Base-by-base conservation (phyloP, 2,888 invertebrate genomes). In the Eupithecia tripunctaria region DNA sequence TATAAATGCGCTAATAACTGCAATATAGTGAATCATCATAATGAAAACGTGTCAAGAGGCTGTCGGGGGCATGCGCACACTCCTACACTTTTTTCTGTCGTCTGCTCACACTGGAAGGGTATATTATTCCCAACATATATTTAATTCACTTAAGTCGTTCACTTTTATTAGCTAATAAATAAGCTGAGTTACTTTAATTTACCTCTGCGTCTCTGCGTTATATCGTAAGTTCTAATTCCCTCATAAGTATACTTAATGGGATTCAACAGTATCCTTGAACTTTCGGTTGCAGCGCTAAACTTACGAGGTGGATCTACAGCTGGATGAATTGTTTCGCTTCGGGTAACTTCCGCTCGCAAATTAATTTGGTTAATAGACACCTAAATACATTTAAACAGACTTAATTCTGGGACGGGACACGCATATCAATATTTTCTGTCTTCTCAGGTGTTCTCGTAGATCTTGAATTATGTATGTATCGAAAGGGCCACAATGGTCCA, bases 41-140 rank as follows among this genome's bases (percentile, higher is more conserved):
- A 89, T 85, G 87, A 82, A 88, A 89, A 81, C 79, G 84, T 91
- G 89, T 90, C 89, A 89, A 89, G 89, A 81, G 87, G 78, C 78
- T 81, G 86, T 83, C 86, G 81, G 77, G 77, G 79, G 82, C 85
- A 86, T 82, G 81, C 82, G 80, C 81, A 70, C 73, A 77, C 78
- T 76, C 76, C 62, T 70, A 71, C 68, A 79, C 80, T 78, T 80
- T 80, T 81, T 80, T 72, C 78, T 70, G 74, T 62, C 32, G 43
- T 60, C 67, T 36, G 68, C 68, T 74, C 73, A 66, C 56, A 66
- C 70, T 67, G 75, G 36, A 0, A 10, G 6, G 10, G 36, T 36
- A 10, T 10, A 2, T 18, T 18, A n/a, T n/a, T 47, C n/a, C 8
- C 2, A 18, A n/a, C 8, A n/a, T 51, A 21, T 21, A 21, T 51